phyloP scores from a whole-genome alignment of 2,888 invertebrate species.

The Apomyelois bistriatella region DNA sequence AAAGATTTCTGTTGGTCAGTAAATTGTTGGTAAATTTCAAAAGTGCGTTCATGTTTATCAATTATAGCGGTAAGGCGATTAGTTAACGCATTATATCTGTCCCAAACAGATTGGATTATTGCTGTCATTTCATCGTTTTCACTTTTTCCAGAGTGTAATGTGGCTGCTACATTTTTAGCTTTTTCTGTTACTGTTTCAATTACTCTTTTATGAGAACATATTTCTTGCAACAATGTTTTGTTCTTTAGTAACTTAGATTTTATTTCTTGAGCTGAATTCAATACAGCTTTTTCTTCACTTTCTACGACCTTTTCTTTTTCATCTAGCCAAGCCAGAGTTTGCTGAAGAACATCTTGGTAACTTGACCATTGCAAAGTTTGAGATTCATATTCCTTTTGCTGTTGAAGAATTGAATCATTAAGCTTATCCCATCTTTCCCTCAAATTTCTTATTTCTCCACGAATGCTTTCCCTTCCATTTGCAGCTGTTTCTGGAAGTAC shows the following conservation, averaged over 20 bases:
- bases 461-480: constrained; percentile 91
- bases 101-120: constrained; percentile 86
- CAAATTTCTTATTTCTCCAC: constrained; percentile 89
- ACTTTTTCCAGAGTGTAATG: constrained; percentile 75
- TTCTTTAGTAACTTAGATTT: constrained; percentile 91
- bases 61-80: constrained; percentile 84
- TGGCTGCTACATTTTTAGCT: constrained; percentile 84
- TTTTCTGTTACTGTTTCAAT: constrained; percentile 95
- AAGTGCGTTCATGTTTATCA: constrained; percentile 85
- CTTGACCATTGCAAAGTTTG: constrained; percentile 90
- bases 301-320: constrained; percentile 89
- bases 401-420: constrained; percentile 89
- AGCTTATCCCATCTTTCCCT: constrained; percentile 94
- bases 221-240: constrained; percentile 93
- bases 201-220: constrained; percentile 92
- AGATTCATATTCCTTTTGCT: constrained; percentile 91
- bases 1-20: constrained; percentile 91
- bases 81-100: constrained; percentile 86
- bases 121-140: constrained; percentile 83
- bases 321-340: constrained; percentile 92
- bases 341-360: constrained; percentile 91
- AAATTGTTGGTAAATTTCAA: constrained; percentile 92
- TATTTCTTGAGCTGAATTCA: constrained; percentile 91
- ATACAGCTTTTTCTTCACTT: constrained; percentile 84
- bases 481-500: constrained; percentile 96